Base-by-base conservation (phyloP, 2,113 vertebrate species). In the Pangasianodon gigas region DNA sequence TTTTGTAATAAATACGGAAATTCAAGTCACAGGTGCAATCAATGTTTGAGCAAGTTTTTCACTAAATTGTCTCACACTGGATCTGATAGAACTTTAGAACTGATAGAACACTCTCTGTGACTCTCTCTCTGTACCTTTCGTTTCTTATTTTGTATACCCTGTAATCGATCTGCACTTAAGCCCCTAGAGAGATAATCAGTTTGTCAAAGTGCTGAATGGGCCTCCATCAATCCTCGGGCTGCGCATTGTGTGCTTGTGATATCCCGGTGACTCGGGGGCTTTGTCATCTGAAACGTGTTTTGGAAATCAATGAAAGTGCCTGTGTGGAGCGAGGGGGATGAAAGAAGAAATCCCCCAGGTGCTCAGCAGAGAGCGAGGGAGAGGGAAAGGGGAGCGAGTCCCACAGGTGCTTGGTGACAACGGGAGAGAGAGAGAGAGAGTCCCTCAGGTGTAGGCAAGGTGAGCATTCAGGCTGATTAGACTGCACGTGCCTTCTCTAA, bases 161-260 rank as follows among this genome's bases (percentile, higher is more conserved):
- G 86, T 89, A 92, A 93, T 93, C 90, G 90, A 94, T 92, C 89
- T 44, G 85, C 90, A 90, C 92, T 93, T 91, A 91, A 91, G 91
- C 92, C 90, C 89, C 90, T 80, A 77, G 86, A 88, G 91, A 92
- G 93, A 93, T 93, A 94, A 94, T 93, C 92, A 92, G 92, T 93
- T 94, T 94, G 92, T 94, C 92, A 92, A 91, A 93, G 85, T 51
- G n/a, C 74, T 93, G 91, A 93, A 94, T 93, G 87, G 89, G 86
- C 83, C 74, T 92, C 91, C 79, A 84, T 92, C 91, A 89, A 41
- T 89, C 84, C 87, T 52, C 32, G 56, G 80, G 87, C 89, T 86
- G 54, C 86, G 82, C 92, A 91, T 91, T 92, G 91, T 93, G 85
- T 91, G 89, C 90, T 90, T 92, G 91, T 79, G 88, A 91, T 92